These are phyloP conservation scores for Drosophila grimshawi DNA, from an alignment of 1,140 invertebrate genomes.

Conservation along the genomic window DNA sequence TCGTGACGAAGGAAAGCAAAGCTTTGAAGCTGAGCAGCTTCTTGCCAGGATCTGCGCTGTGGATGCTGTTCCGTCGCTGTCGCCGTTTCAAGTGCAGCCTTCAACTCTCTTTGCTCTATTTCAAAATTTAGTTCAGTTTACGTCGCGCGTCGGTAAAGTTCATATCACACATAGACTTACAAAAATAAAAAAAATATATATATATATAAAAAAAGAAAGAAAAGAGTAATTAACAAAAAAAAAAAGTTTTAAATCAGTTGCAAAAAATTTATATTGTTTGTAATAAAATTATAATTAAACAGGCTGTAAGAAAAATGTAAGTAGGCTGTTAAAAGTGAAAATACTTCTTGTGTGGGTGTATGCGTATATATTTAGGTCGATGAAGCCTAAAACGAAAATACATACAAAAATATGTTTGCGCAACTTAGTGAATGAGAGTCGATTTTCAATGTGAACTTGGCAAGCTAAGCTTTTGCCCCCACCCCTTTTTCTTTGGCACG, in stretches of 20 bases:
- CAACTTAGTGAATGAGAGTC: too few relatives aligned
- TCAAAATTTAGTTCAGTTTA: constrained; percentile 32
- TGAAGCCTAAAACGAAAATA: too few relatives aligned
- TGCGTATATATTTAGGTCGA: too few relatives aligned
- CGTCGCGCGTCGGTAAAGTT: constrained; percentile 20
- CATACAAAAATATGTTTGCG: too few relatives aligned
- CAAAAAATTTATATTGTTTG: too few relatives aligned
- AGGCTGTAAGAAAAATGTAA: too few relatives aligned
- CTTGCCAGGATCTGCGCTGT: constrained; percentile 30
- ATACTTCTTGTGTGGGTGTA: too few relatives aligned
- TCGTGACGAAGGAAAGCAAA: constrained; percentile 14
- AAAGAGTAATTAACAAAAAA: not conserved
- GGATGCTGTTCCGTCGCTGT: constrained; percentile 15
- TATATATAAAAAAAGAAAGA: not conserved
- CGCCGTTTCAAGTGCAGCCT: not conserved
- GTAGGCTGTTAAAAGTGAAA: too few relatives aligned
- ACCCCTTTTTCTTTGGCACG: too few relatives aligned
- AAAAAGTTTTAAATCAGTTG: not conserved
- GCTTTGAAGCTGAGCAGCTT: not conserved
- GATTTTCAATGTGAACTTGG: too few relatives aligned
- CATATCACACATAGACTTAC: not conserved
- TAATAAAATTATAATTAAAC: too few relatives aligned
- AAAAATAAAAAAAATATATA: not conserved
- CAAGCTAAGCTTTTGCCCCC: too few relatives aligned
- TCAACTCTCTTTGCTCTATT: not conserved